Evolutionary conservation across 2,888 invertebrate species (phyloP).

Genomic region (Sialis lutaria): DNA sequence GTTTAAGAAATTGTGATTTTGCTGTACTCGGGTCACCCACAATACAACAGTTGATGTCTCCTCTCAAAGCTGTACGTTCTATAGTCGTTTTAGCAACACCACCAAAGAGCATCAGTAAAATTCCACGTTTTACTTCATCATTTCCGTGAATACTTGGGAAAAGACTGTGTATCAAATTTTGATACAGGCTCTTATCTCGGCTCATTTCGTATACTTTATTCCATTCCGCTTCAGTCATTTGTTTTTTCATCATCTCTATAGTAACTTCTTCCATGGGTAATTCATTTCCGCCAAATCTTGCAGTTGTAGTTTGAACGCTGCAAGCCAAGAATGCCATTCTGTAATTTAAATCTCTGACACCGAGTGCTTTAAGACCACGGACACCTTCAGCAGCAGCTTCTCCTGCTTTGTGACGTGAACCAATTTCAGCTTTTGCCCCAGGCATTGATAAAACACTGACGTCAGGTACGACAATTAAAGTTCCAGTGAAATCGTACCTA

Average conservation of each 20-base stretch:
- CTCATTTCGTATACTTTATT: constrained; percentile 94
- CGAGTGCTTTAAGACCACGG: constrained; percentile 68
- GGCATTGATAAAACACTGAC: constrained; percentile 73
- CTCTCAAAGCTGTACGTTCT: constrained; percentile 83
- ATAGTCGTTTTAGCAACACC: constrained; percentile 89
- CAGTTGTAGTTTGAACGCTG: constrained; percentile 72
- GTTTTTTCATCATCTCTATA: constrained; percentile 79
- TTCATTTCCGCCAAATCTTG: constrained; percentile 76
- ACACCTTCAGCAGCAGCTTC: constrained; percentile 66
- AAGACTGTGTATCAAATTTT: constrained; percentile 75
- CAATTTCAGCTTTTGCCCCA: constrained; percentile 70
- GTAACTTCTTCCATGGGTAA: constrained; percentile 75
- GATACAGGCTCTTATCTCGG: constrained; percentile 77
- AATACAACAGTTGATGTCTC: constrained; percentile 94
- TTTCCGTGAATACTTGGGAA: constrained; percentile 96
- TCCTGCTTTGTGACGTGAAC: constrained; percentile 51
- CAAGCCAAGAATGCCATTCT: constrained; percentile 89
- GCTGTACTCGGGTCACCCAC: constrained; percentile 99
- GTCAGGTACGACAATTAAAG: constrained; percentile 94
- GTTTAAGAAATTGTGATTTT: constrained; percentile 92
- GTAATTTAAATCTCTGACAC: constrained; percentile 71
- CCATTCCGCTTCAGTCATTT: constrained; percentile 90
- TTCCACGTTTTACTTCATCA: constrained; percentile 86
- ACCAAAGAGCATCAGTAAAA: constrained; percentile 89
- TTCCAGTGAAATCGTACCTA: constrained; percentile 85